Evolutionary conservation across 2,888 invertebrate genomes (phyloP), one percentile per base, ranked within the genome.

Genomic region (Neocrepidodera transversa): DNA sequence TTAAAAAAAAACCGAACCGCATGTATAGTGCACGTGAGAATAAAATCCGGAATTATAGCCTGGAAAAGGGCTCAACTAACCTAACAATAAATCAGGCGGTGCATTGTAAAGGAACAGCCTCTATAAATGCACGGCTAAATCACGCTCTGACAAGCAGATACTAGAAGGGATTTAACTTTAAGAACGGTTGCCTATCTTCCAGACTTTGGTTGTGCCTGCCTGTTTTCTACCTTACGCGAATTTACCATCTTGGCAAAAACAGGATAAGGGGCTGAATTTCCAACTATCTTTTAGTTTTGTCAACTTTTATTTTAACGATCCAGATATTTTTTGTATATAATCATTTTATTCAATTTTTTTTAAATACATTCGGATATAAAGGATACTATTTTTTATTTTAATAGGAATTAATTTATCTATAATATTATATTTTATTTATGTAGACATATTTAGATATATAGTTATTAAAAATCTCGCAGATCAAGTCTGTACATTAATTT

Each of bases 41-140:
- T 76, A 71, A 71, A 71, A 68, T 66, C 68, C 65, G 66, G 63
- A 69, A 67, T 69, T 71, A 71, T 70, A 61, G 67, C 65, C 63
- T 40, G 64, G 64, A 66, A 65, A 63, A 66, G 75, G 70, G 75
- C 68, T 71, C 69, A 69, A 74, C 74, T 75, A 77, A 76, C 76
- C 75, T 74, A 70, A 69, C 74, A 65, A 76, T 78, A 78, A 78
- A 78, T 78, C 78, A 78, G 74, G 55, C 62, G 69, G 68, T 66
- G 66, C 66, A 67, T 66, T 63, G 66, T 64, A 52, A 57, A 65
- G 64, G 65, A 75, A 74, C 75, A 76, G 71, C 74, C 74, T 75
- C 74, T 75, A 76, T 78, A 77, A 77, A 77, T 76, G 76, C 76
- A 76, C 68, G 76, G 71, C 75, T 78, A 78, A 78, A 78, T 78